Evolutionary conservation across 2,888 invertebrate species (phyloP).

Genomic region (Phanerotoma sp.): DNA sequence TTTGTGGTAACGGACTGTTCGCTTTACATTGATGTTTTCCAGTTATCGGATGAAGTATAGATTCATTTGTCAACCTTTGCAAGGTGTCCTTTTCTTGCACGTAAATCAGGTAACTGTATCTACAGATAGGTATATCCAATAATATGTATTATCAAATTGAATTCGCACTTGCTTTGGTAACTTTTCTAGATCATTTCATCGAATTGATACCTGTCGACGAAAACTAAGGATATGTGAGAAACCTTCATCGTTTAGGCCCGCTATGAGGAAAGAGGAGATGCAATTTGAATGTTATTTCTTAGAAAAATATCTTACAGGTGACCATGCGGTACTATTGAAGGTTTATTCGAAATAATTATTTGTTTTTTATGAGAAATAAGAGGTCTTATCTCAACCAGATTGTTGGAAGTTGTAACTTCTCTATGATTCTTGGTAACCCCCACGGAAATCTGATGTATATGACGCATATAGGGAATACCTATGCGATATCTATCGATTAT

Average conservation of each 20-base stretch:
- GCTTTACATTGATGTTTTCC: too few species aligned
- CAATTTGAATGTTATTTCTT: too few species aligned
- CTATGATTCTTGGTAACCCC: background rate
- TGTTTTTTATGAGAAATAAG: conserved; percentile 21
- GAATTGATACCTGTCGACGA: background rate
- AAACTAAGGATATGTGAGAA: background rate
- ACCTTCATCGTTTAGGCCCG: conserved; percentile 4
- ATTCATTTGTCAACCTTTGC: background rate
- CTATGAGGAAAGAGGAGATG: too few species aligned
- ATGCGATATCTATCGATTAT: too few species aligned
- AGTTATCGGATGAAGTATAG: too few species aligned
- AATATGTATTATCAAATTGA: background rate
- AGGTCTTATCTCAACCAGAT: conserved; percentile 18
- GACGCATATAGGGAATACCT: too few species aligned
- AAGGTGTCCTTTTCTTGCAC: background rate
- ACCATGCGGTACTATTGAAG: conserved; percentile 26
- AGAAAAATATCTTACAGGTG: conserved; percentile 23
- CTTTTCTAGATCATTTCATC: background rate
- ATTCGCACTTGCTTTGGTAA: background rate
- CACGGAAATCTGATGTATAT: too few species aligned
- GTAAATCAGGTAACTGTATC: background rate
- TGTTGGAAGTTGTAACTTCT: background rate
- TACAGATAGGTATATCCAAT: background rate
- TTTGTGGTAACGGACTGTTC: background rate
- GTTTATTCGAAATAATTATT: conserved; percentile 29